Conservation (phyloP, 2,797 vertebrate genomes). For the Manis pentadactyla region DNA sequence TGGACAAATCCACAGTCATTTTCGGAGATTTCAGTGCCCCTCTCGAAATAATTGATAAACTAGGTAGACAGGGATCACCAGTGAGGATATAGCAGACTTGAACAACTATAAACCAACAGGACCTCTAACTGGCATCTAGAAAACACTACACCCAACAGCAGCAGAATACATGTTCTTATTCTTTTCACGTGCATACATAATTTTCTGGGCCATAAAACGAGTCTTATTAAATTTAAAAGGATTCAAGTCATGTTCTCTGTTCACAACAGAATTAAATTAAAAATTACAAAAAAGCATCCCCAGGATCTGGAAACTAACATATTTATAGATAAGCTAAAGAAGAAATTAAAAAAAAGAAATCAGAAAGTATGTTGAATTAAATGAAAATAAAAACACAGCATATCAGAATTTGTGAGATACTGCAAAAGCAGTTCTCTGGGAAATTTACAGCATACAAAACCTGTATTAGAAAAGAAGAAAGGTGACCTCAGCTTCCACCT, state of each 20-base stretch:
- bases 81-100: background rate
- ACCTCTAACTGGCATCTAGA: background rate
- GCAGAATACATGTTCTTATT: background rate
- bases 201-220: background rate
- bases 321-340: constrained; percentile 15
- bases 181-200: background rate
- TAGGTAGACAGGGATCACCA: background rate
- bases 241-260: background rate
- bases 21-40: background rate
- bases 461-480: background rate
- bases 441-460: background rate
- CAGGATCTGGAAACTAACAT: background rate
- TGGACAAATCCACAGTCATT: background rate
- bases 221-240: background rate
- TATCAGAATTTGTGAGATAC: background rate
- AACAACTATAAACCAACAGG: background rate
- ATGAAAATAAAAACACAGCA: background rate
- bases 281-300: background rate
- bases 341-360: constrained; percentile 36
- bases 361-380: background rate
- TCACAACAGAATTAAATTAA: background rate
- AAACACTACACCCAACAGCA: background rate
- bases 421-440: background rate
- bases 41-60: background rate
- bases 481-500: background rate